Evolutionary conservation across 2,113 vertebrate genomes (phyloP), one percentile per base, ranked within the genome.

Genomic region (Penelope pileata): DNA sequence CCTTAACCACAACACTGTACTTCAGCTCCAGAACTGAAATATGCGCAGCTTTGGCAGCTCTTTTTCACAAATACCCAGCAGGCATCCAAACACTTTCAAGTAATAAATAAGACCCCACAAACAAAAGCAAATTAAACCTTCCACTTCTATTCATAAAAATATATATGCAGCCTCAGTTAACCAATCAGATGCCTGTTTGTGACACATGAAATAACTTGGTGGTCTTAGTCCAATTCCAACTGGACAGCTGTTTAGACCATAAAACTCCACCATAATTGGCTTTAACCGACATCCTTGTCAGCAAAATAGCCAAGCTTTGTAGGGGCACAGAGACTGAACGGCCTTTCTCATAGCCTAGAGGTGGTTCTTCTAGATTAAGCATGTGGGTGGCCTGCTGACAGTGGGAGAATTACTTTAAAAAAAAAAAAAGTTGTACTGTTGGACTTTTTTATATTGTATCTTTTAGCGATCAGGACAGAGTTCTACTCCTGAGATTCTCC

Each of bases 51-150:
- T 91, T 85, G 73, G 81, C 66, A 93, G 13, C 22, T 53, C 27
- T 48, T 91, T 84, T 83, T 76, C 74, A 45, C 82, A 85, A 91
- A 94, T 67, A 85, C 93, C 82, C 93, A 88, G 93, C 91, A 96
- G 94, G 91, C 91, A 93, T 94, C 91, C 84, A 93, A 89, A 95
- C 95, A 94, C 94, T 91, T 95, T 69, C 17, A 10, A 90, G 93
- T 78, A 85, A 83, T 97, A 95, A 96, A 93, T 88, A 90, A 91
- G 94, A 97, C 91, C 96, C 87, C 96, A 95, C 96, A 96, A 94
- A 96, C 87, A 96, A 96, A 95, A 94, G 53, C 91, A 96, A 94
- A 96, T 94, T 93, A 94, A 97, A 83, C 67, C 81, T 84, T 94
- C 72, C 68, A 58, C 67, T 91, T 95, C 85, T 95, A 94, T 96